Conservation (phyloP, 1,140 invertebrate genomes). For the Triops cancriformis region DNA sequence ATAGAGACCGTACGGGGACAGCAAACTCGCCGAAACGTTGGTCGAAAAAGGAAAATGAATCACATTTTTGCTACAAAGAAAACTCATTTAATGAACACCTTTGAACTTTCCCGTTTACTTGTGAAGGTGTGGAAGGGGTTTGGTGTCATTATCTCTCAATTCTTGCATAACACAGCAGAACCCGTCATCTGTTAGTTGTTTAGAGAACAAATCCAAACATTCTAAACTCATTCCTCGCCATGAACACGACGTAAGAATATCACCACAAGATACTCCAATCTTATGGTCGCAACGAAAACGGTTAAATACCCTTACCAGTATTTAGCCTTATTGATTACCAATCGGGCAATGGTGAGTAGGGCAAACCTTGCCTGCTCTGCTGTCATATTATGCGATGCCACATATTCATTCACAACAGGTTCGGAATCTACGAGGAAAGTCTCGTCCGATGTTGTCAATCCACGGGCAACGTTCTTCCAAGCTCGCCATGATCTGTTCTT, state of each 20-base stretch:
- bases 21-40: not conserved
- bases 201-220: constrained; percentile 51
- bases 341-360: not conserved
- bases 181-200: constrained; percentile 44
- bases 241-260: constrained; percentile 42
- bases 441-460: not conserved
- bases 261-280: constrained; percentile 17
- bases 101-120: not conserved
- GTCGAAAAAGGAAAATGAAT: not conserved
- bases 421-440: not conserved
- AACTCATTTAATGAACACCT: not conserved
- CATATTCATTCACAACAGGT: not conserved
- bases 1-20: not conserved
- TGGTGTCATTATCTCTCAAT: not conserved
- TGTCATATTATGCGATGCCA: not conserved
- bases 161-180: constrained; percentile 33
- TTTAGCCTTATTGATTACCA: not conserved
- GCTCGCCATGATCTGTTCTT: not conserved
- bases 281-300: not conserved
- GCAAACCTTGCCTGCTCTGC: not conserved
- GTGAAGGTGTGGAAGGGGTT: not conserved
- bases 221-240: constrained; percentile 52
- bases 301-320: not conserved
- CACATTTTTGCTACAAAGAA: not conserved
- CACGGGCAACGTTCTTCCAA: not conserved